Evolutionary conservation across 2,113 vertebrate genomes (phyloP).

Genomic region (Sander vitreus): DNA sequence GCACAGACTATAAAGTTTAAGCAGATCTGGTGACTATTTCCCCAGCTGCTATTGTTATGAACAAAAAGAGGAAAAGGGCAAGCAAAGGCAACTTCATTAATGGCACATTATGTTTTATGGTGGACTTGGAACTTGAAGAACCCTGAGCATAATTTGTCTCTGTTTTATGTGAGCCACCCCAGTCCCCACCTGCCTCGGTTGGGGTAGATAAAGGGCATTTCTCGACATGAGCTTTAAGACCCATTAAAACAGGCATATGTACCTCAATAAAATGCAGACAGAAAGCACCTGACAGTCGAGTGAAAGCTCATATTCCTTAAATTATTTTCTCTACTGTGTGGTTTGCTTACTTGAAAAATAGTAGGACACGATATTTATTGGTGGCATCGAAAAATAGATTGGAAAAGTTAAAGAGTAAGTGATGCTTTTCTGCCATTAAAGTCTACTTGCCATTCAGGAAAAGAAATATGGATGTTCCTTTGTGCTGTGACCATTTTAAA

Average conservation of each 20-base stretch:
- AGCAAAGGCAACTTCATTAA: slow-evolving; percentile 76
- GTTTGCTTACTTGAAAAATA: slow-evolving; percentile 39
- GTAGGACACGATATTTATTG: slow-evolving; percentile 32
- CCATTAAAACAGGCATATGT: slow-evolving; percentile 69
- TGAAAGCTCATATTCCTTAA: slow-evolving; percentile 40
- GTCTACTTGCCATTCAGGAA: slow-evolving; percentile 29
- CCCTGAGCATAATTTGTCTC: slow-evolving; percentile 77
- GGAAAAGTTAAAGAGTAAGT: slow-evolving; percentile 35
- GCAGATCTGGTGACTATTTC: slow-evolving; percentile 65
- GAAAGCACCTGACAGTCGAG: slow-evolving; percentile 66
- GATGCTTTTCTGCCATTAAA: slow-evolving; percentile 27
- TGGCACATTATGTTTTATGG: slow-evolving; percentile 79
- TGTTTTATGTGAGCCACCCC: slow-evolving; percentile 75
- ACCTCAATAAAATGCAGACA: slow-evolving; percentile 72
- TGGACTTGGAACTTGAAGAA: slow-evolving; percentile 70
- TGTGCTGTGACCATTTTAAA: slow-evolving; percentile 57
- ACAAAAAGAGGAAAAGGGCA: slow-evolving; percentile 65
- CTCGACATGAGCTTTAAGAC: slow-evolving; percentile 74
- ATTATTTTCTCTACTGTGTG: slow-evolving; percentile 14
- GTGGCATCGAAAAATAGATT: slow-evolving; percentile 25
- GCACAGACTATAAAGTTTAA: slow-evolving; percentile 69
- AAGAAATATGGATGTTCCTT: slow-evolving; percentile 58
- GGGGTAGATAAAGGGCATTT: slow-evolving; percentile 76
- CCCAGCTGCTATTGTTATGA: slow-evolving; percentile 78
- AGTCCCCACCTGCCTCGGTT: slow-evolving; percentile 75